Conservation (phyloP, 1,140 invertebrate genomes). For the Scaptomyza pallida region DNA sequence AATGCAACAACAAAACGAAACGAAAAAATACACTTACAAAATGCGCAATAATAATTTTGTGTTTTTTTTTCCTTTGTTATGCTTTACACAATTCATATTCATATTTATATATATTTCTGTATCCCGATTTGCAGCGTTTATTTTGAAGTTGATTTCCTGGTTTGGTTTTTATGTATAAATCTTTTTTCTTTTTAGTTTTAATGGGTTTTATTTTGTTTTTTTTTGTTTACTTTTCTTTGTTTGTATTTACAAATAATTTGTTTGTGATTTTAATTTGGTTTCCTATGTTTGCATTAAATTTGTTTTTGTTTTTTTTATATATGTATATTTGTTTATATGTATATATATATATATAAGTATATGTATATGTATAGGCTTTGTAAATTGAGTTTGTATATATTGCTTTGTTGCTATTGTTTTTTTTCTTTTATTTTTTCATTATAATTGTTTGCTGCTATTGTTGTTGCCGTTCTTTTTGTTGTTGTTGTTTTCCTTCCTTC, state of each 20-base stretch:
- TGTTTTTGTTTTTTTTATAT: slow-evolving; percentile 3
- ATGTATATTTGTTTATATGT: slow-evolving; percentile 7
- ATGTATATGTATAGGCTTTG: slow-evolving; percentile 14
- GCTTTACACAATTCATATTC: slow-evolving; percentile 33
- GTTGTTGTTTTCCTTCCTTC: slow-evolving; percentile 24
- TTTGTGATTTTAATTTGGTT: slow-evolving; percentile 42
- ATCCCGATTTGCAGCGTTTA: slow-evolving; percentile 40
- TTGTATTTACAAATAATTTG: slow-evolving; percentile 13
- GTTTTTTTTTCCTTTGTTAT: not conserved
- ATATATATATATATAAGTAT: slow-evolving; percentile 17
- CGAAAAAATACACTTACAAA: slow-evolving; percentile 23
- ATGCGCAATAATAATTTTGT: slow-evolving; percentile 19
- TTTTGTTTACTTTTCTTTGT: slow-evolving; percentile 6
- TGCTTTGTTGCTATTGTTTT: slow-evolving; percentile 39
- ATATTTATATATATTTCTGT: slow-evolving; percentile 16
- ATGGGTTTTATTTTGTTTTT: slow-evolving; percentile 29
- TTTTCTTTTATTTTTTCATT: slow-evolving; percentile 31
- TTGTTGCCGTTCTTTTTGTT: slow-evolving; percentile 18
- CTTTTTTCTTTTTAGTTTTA: slow-evolving; percentile 34
- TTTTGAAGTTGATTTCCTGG: slow-evolving; percentile 23
- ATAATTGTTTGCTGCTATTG: slow-evolving; percentile 33
- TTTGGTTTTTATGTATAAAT: slow-evolving; percentile 32
- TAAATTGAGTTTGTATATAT: slow-evolving; percentile 35
- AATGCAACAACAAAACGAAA: slow-evolving; percentile 22
- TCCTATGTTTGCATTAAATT: slow-evolving; percentile 31